Evolutionary conservation across 2,113 vertebrate genomes (phyloP).

Genomic region (Larimichthys polyactis): DNA sequence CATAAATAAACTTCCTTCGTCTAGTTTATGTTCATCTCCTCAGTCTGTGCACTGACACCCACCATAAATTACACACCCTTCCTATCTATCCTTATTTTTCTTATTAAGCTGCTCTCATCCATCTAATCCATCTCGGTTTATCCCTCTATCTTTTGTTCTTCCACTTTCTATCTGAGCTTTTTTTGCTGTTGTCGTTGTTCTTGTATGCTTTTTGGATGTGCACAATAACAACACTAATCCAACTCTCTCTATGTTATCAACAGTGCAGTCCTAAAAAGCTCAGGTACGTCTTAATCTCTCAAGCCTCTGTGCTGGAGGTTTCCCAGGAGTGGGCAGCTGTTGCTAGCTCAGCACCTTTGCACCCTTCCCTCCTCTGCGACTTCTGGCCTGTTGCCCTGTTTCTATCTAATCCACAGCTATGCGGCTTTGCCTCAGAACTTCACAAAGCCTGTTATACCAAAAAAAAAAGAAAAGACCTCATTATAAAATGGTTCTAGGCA

Average conservation of each 20-base stretch:
- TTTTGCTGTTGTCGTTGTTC: neutral
- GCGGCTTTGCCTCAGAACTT: conserved; percentile 30
- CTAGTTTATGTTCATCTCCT: conserved; percentile 25
- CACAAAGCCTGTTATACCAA: conserved; percentile 35
- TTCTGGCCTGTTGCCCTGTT: conserved; percentile 34
- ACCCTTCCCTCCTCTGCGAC: conserved; percentile 20
- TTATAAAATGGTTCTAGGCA: conserved; percentile 43
- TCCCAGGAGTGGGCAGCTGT: conserved; percentile 34
- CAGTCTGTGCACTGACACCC: neutral
- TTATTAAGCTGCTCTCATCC: neutral
- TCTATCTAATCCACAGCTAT: conserved; percentile 54
- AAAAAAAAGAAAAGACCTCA: conserved; percentile 14
- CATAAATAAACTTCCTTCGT: conserved; percentile 24
- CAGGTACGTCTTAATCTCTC: conserved; percentile 41
- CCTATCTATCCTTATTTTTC: conserved; percentile 3
- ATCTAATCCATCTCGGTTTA: neutral
- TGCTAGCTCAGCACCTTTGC: conserved; percentile 49
- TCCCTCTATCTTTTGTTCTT: neutral
- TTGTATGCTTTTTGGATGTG: neutral
- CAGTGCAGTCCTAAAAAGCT: neutral
- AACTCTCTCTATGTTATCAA: conserved; percentile 2
- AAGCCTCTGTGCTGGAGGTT: conserved; percentile 4
- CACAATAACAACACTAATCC: conserved; percentile 1
- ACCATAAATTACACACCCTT: conserved; percentile 7
- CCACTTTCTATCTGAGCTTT: neutral